Evolutionary conservation across 1,140 invertebrate genomes (phyloP), one percentile per base, ranked within the genome.

Genomic region (Atta cephalotes): DNA sequence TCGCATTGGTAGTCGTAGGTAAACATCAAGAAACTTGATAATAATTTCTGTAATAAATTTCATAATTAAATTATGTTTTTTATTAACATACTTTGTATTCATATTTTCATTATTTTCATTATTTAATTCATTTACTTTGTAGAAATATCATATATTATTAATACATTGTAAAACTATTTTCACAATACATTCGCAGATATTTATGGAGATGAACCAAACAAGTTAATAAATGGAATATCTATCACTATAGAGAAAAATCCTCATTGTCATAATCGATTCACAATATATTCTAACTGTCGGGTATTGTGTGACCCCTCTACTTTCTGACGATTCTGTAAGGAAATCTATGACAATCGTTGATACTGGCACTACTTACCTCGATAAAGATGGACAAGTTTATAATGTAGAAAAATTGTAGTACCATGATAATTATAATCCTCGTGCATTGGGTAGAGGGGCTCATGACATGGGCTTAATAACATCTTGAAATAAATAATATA

Each of bases 161-260:
- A n/a, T 3, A 5, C 16, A 18, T 31, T 35, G 9, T 70, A 70
- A 58, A 39, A 45, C 35, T 21, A 31, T 3, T n/a, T 66, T 39
- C 51, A 65, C 1, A 14, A 21, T 65, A 31, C 4, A 9, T 65
- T 18, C 10, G 4, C 31, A 85, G 81, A 45, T n/a, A 21, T 63
- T 39, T 63, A 35, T 18, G 72, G 58, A 9, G 72, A 85, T n/a
- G n/a, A n/a, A n/a, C 72, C 81, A 6, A 72, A 85, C 0, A 77
- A 31, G 0, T 21, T 85, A 25, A 72, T 85, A 16, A 66, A 56
- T 25, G 81, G 58, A 63, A 45, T n/a, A 51, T 28, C 49, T 2
- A 25, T 72, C 14, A 14, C 2, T 0, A 53, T 85, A 18, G 16
- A 85, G 0, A 0, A 39, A 0, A 18, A 63, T 56, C 72, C 81